Evolutionary conservation across 2,888 invertebrate genomes (phyloP).

Genomic region (Disparrhopalites patrizii): DNA sequence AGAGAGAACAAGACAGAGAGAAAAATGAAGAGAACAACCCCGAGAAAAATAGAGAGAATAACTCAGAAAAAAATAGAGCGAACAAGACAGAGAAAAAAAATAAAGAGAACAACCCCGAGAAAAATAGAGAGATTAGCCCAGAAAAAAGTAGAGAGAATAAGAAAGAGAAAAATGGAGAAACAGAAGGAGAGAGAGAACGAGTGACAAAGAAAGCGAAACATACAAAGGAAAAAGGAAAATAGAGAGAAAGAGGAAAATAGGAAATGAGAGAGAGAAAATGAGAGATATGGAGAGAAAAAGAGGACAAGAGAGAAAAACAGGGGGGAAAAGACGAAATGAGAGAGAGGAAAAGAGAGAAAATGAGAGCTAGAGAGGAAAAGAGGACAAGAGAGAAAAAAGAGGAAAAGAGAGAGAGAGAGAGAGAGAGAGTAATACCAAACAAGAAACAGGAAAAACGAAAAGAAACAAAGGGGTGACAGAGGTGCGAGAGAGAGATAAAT

Average conservation of each 20-base stretch:
- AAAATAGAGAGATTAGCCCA: too few species aligned
- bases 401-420: neutral
- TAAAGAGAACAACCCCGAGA: too few species aligned
- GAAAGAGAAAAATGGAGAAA: neutral
- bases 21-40: neutral
- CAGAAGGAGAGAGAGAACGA: neutral
- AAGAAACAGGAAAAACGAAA: too few species aligned
- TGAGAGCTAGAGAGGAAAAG: neutral
- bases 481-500: neutral
- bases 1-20: neutral
- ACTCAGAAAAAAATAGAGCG: too few species aligned
- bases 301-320: neutral
- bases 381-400: neutral
- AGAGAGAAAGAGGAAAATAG: too few species aligned
- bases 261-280: neutral
- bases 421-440: too few species aligned
- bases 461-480: neutral
- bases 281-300: neutral
- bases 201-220: neutral
- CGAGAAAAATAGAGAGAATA: too few species aligned
- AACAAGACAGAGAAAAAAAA: too few species aligned
- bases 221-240: neutral
- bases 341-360: slow-evolving; percentile 6
- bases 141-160: too few species aligned
- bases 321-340: neutral